Evolutionary conservation across 2,888 invertebrate species (phyloP).

Genomic region (Leucoma salicis): DNA sequence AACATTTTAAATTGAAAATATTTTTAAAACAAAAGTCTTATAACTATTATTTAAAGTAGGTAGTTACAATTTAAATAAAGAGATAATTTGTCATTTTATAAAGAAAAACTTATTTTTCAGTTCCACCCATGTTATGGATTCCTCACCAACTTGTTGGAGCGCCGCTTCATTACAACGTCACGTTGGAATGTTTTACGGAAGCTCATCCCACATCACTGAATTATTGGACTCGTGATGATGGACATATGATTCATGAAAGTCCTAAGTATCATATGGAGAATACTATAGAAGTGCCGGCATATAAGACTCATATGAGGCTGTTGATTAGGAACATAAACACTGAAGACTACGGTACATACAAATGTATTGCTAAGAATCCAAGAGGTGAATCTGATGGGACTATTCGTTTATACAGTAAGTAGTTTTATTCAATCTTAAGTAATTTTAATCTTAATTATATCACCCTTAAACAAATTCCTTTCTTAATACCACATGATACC

Average conservation of each 20-base stretch:
- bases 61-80: too few species aligned
- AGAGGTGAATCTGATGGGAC: constrained; percentile 95
- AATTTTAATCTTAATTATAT: too few species aligned
- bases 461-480: too few species aligned
- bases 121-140: constrained; percentile 96
- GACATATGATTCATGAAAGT: constrained; percentile 94
- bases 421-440: not conserved
- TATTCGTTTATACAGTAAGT: constrained; percentile 93
- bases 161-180: constrained; percentile 90
- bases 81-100: too few species aligned
- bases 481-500: too few species aligned
- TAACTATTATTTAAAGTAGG: too few species aligned
- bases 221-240: constrained; percentile 94
- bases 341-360: constrained; percentile 93
- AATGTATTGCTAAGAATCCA: constrained; percentile 94
- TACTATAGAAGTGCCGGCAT: constrained; percentile 85
- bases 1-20: too few species aligned
- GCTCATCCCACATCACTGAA: constrained; percentile 95
- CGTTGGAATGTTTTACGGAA: constrained; percentile 94
- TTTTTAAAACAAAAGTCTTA: too few species aligned
- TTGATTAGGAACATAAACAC: constrained; percentile 89
- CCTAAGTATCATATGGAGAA: constrained; percentile 91
- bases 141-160: constrained; percentile 95
- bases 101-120: constrained; percentile 74
- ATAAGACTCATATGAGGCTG: constrained; percentile 94